phyloP scores from a whole-genome alignment of 1,140 invertebrate genomes.

The Teleogryllus occipitalis region DNA sequence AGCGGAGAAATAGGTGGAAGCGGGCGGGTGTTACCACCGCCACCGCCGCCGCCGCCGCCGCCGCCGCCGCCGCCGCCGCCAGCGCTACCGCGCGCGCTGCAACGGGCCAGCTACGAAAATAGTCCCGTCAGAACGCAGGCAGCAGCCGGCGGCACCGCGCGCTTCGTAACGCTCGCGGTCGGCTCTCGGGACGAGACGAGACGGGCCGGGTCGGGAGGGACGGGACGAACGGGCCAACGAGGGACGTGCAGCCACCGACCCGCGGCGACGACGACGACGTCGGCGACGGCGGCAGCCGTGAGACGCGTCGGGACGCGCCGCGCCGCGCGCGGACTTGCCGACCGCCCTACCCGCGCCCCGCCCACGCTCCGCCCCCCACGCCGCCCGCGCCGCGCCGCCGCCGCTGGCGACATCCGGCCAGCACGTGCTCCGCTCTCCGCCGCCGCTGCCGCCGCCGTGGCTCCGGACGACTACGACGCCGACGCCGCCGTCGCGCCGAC shows the following conservation, averaged over 20 bases:
- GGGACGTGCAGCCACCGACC: not conserved
- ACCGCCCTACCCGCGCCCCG: not conserved
- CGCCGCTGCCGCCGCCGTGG: not conserved
- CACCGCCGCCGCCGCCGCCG: no score
- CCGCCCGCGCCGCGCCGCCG: no score
- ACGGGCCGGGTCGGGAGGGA: no score
- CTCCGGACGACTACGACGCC: no score
- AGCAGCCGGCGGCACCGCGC: no score
- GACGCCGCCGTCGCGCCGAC: no score
- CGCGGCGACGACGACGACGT: not conserved
- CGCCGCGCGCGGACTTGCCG: not conserved
- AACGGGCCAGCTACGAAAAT: not conserved
- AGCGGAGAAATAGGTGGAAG: no score
- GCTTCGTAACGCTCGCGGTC: not conserved
- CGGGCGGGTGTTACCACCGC: no score
- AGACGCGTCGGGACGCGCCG: not conserved
- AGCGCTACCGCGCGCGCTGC: not conserved
- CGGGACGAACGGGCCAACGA: no score
- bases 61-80: no score
- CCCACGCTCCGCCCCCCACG: not conserved
- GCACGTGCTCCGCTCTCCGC: not conserved
- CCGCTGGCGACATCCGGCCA: not conserved
- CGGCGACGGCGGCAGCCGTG: no score
- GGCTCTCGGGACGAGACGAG: no score
- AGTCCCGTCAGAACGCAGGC: not conserved